Conservation (phyloP, 1,140 invertebrate genomes). For the Apis dorsata region DNA sequence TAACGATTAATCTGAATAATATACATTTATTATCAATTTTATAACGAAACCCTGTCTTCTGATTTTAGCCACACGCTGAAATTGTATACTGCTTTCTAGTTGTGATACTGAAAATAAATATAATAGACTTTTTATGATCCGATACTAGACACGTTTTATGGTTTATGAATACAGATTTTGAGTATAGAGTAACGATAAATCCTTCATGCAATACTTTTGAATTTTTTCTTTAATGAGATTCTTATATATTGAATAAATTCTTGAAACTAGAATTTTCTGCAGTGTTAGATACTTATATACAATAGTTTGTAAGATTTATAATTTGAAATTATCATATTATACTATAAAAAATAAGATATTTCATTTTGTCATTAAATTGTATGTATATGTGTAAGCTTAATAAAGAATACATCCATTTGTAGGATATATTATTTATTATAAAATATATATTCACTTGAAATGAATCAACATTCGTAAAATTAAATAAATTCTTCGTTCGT, state of each 20-base stretch:
- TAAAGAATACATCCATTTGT: too few relatives aligned
- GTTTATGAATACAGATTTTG: conserved; percentile 60
- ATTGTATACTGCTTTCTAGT: not conserved
- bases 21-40: not conserved
- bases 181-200: conserved; percentile 53
- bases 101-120: conserved; percentile 4
- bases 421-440: too few relatives aligned
- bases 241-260: conserved; percentile 19
- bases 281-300: not conserved
- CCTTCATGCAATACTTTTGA: conserved; percentile 34
- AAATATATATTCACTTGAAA: not conserved
- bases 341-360: too few relatives aligned
- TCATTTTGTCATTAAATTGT: not conserved
- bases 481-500: not conserved
- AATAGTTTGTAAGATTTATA: not conserved
- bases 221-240: conserved; percentile 15
- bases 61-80: not conserved
- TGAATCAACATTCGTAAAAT: not conserved
- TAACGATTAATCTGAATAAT: not conserved
- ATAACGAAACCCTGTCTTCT: not conserved
- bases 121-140: conserved; percentile 23
- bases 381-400: too few relatives aligned
- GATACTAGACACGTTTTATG: conserved; percentile 44
- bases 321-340: not conserved
- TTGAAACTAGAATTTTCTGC: not conserved